A percentile compares a stretch with the other conserved stretches of the same genome.
Evolutionary conservation across 2,888 invertebrate species (phyloP).

Genomic region (Himalopsyche anomala): DNA sequence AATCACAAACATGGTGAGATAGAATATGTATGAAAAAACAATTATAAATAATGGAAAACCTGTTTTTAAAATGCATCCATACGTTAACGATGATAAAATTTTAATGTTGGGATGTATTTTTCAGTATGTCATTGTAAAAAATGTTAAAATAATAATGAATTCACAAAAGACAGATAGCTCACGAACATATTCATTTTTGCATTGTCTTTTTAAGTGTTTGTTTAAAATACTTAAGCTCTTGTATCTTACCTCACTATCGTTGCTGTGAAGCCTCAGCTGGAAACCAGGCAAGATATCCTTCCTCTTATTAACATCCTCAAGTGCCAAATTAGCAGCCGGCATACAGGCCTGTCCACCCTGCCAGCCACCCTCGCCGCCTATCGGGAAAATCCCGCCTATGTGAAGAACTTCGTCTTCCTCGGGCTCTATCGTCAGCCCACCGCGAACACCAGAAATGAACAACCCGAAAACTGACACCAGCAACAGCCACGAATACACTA

Average conservation of each 20-base stretch:
- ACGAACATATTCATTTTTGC: too few relatives aligned
- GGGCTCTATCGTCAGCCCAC: constrained; percentile 57
- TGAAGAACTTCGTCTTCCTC: constrained; percentile 86
- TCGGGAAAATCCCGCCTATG: constrained; percentile 99
- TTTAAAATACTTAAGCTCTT: too few relatives aligned
- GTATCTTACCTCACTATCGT: constrained; percentile 93
- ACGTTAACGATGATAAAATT: too few relatives aligned
- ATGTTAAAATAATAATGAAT: too few relatives aligned
- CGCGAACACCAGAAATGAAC: constrained; percentile 10
- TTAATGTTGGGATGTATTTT: too few relatives aligned
- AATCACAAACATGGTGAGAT: too few relatives aligned
- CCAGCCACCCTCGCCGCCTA: constrained; percentile 97
- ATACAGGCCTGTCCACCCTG: constrained; percentile 99
- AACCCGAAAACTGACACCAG: constrained; percentile 7
- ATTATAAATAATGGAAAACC: too few relatives aligned
- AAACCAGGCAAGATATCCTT: constrained; percentile 94
- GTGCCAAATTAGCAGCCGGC: constrained; percentile 97
- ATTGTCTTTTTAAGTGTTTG: too few relatives aligned
- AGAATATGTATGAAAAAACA: too few relatives aligned
- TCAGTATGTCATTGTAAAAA: too few relatives aligned
- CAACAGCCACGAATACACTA: constrained; percentile 4
- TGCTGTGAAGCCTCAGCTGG: constrained; percentile 92
- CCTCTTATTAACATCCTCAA: constrained; percentile 95
- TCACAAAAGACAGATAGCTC: too few relatives aligned
- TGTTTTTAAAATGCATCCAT: too few relatives aligned